Evolutionary conservation across 2,888 invertebrate genomes (phyloP), one percentile per base, ranked within the genome.

Genomic region (Zootermopsis nevadensis): DNA sequence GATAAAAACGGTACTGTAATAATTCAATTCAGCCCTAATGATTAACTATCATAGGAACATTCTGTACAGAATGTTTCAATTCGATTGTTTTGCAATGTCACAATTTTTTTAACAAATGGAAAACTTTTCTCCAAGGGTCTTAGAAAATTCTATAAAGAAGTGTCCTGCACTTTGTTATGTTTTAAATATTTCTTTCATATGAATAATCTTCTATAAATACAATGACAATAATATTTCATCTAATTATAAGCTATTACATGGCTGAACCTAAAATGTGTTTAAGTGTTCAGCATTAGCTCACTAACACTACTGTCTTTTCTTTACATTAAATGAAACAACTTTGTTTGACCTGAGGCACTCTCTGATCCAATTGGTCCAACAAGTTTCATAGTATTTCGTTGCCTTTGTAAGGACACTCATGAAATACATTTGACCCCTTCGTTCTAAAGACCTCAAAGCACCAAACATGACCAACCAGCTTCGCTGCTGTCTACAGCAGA

Each of bases 91-190:
- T 53, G 60, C 55, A 79, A 66, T 79, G 38, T 60, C 31, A 67
- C 42, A 69, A 72, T 55, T 35, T 53, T 79, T 69, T 66, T 66
- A 82, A 66, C 76, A 82, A 76, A 79, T 77, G 42, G 66, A 79
- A 74, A 77, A 60, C 48, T 69, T 33, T 38, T 22, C 48, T 69
- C 67, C 66, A 77, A 31, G 48, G 69, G 42, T 66, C 79, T 80
- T 83, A 83, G 66, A 83, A 83, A 84, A 82, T 60, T 66, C 48
- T 82, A 80, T 53, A 77, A 80, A 79, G 53, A 84, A 84, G 84
- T 83, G 84, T 84, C 84, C 83, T 80, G 83, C 84, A 84, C 84
- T 82, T 82, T 60, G n/a, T n/a, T n/a, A 69, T 66, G 30, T 77
- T 76, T 82, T 77, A 77, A 60, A 83, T 35, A 66, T 77, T 24